Evolutionary conservation across 2,797 vertebrate genomes (phyloP).

Genomic region (Chloroceryle amazona): DNA sequence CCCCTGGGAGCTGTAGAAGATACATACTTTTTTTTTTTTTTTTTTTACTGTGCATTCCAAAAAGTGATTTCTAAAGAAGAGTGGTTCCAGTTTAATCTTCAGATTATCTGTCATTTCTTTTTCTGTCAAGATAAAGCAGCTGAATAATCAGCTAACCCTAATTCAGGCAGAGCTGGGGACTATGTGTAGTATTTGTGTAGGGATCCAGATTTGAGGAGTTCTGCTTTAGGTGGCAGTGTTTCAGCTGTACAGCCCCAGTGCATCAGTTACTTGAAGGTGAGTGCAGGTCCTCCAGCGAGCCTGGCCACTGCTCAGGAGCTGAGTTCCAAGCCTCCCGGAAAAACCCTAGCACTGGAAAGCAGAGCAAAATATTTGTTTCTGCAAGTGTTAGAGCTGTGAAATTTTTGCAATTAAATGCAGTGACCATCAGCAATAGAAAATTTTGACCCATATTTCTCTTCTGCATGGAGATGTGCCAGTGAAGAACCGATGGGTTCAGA

Average conservation of each 20-base stretch:
- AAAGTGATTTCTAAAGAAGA: constrained; percentile 48
- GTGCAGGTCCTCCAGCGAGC: neutral
- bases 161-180: neutral
- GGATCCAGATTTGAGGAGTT: neutral
- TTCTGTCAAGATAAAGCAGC: neutral
- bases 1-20: neutral
- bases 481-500: neutral
- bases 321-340: neutral
- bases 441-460: neutral
- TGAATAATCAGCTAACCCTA: constrained; percentile 17
- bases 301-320: neutral
- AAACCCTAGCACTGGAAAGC: neutral
- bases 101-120: constrained; percentile 50
- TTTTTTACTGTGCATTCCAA: neutral
- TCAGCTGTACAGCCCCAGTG: neutral
- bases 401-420: neutral
- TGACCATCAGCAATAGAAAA: neutral
- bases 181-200: neutral
- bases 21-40: neutral
- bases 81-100: constrained; percentile 43
- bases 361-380: neutral
- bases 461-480: neutral
- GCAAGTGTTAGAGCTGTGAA: neutral
- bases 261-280: neutral
- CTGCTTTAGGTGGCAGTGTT: neutral